Evolutionary conservation across 2,888 invertebrate genomes (phyloP), one percentile per base, ranked within the genome.

Genomic region (Pollenia labialis): DNA sequence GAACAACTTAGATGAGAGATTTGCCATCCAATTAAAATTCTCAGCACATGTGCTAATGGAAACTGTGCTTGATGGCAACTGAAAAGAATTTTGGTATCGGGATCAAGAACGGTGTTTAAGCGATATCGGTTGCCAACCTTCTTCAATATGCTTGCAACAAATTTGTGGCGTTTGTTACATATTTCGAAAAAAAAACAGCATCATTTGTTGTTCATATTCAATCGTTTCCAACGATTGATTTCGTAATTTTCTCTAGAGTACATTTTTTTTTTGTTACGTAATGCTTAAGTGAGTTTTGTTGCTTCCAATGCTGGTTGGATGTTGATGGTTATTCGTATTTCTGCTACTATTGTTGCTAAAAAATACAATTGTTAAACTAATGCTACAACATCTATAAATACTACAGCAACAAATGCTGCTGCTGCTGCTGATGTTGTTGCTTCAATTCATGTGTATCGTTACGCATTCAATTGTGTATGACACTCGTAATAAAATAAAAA

Each of bases 191-290:
- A 8, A 69, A 32, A 40, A 66, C n/a, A 40, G 14, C 32, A 62
- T 16, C 52, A 81, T 76, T 76, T 64, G 64, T 58, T 56, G 50
- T 71, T 48, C 48, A 71, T 16, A 85, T 50, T n/a, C 62, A 85
- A 52, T 74, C 68, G 77, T 88, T 89, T 87, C 85, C 74, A 88
- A 71, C 87, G 88, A 88, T 89, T 88, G 88, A 88, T 88, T 88
- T 88, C 74, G 83, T 88, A 88, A 88, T 89, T 85, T 88, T 85
- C 89, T 85, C 88, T n/a, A 82, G 87, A 88, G 89, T 76, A 83
- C 0, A 6, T 32, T 32, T 32, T 32, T 23, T 32, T 88, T 81
- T 74, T 72, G 77, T 87, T 87, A 85, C 88, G 88, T 88, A 87
- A 71, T 72, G 81, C 87, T 84, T 81, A 72, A 85, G 60, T 87